Evolutionary conservation across 2,888 invertebrate genomes (phyloP), one percentile per base, ranked within the genome.

Genomic region (Synanthedon tipuliformis): DNA sequence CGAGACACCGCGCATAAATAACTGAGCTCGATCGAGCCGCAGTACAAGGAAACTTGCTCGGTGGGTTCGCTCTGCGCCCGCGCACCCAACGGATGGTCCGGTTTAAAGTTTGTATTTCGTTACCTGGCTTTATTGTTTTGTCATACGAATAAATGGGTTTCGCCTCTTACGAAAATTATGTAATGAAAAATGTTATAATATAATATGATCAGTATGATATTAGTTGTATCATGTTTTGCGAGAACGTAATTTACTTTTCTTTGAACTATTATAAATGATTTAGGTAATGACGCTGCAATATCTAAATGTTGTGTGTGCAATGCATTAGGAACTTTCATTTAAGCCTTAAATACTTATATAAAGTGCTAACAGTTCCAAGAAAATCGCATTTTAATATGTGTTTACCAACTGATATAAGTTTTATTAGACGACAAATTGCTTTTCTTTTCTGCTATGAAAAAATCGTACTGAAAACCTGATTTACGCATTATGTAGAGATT

Each of bases 11-110:
- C 77, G 78, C 77, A 70, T 71, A 34, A 34, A 34, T 34, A 74
- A 84, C 85, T 85, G 70, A 64, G 61, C 23, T 12, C 15, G 54
- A 34, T 34, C 34, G 10, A 10, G 55, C 52, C 59, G 60, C 74
- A 67, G 48, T 49, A 51, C 50, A 52, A 41, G 52, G 53, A 56
- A 52, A 59, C 59, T 51, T 51, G 59, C 59, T 51, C 59, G 78
- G 78, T 69, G 66, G 69, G 78, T 81, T 66, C 70, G 74, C 79
- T 80, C 65, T 71, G 74, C 81, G 78, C 75, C 64, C 63, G 75
- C 79, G 78, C 76, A 65, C 65, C 67, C 73, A 75, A 73, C 78
- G 73, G 78, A 81, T 78, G 74, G 82, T 77, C 85, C 85, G 85
- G 85, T 84, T 84, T 68, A 55, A 34, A 59, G 62, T 65, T 69